phyloP scores from a whole-genome alignment of 2,888 invertebrate species.

The Caenorhabditis sp. region DNA sequence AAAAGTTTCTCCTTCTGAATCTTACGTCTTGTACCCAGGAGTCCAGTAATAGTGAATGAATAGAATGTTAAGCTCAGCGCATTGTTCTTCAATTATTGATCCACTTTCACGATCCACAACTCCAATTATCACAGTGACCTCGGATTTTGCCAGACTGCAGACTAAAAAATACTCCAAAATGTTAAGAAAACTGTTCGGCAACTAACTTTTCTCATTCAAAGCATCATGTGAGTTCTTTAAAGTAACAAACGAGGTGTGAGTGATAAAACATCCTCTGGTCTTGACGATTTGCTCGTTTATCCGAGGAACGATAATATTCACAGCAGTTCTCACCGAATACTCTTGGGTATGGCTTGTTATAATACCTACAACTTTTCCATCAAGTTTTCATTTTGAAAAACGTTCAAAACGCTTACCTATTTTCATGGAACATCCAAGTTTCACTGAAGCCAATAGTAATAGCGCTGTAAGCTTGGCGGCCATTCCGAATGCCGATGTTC shows the following conservation, averaged over 20 bases:
- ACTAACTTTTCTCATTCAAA: conserved; percentile 45
- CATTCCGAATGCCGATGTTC: conserved; percentile 43
- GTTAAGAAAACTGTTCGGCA: not conserved
- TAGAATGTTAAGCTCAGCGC: conserved; percentile 67
- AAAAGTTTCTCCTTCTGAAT: not conserved
- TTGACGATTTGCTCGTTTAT: conserved; percentile 57
- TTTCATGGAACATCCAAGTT: conserved; percentile 16
- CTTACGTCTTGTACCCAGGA: conserved; percentile 44
- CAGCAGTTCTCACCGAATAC: conserved; percentile 51
- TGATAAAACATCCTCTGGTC: conserved; percentile 48
- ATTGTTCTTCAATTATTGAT: conserved; percentile 70
- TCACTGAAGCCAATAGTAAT: conserved; percentile 1
- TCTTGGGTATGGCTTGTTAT: conserved; percentile 46
- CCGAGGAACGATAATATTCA: conserved; percentile 56
- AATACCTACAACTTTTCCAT: conserved; percentile 28
- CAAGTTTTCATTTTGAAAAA: not conserved
- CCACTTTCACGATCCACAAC: conserved; percentile 68
- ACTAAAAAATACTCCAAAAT: conserved; percentile 52
- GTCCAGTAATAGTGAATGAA: conserved; percentile 69
- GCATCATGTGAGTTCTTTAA: conserved; percentile 38
- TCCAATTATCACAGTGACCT: conserved; percentile 72
- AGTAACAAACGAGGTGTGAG: conserved; percentile 40
- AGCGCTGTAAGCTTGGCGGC: conserved; percentile 18
- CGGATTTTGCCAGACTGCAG: conserved; percentile 56
- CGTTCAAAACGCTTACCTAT: too few relatives aligned